Evolutionary conservation across 2,888 invertebrate genomes (phyloP), one percentile per base, ranked within the genome.

Genomic region (Hyppa rectilinea): DNA sequence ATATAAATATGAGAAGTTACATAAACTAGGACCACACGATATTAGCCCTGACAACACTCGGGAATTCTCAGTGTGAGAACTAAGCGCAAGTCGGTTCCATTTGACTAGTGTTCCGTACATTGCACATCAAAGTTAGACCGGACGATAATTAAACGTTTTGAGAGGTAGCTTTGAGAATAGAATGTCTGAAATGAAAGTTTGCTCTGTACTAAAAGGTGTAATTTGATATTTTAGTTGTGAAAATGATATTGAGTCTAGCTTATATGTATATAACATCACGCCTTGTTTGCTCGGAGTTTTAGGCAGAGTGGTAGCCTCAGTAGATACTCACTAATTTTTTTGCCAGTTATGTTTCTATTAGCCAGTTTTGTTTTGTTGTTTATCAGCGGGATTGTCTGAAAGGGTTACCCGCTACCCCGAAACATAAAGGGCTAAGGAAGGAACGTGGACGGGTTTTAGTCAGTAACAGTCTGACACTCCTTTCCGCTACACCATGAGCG

Each of bases 71-170:
- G 14, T 10, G 40, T 50, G 29, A 50, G 60, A 68, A 52, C 63
- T 75, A 53, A 64, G n/a, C 29, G 4, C 20, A 45, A 79, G 53
- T 40, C 29, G 17, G 64, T 49, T 52, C 45, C 52, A 61, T 34
- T 20, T 75, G 80, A 63, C 36, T 50, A 47, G 79, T 79, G 77
- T 79, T 78, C 79, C 77, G 53, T 59, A 78, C 58, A 49, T 9
- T 66, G 49, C 53, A 45, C 58, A 79, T 59, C 58, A 66, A 77
- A 79, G 62, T 79, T 77, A 1, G 43, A 1, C 26, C 9, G 43
- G 26, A n/a, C n/a, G 26, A 49, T 77, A 60, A 60, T 60, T 59
- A 76, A 73, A 68, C 76, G 53, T 69, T 74, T 59, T 53, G 77
- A 53, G 40, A 40, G 47, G 40, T 34, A 34, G 9, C 45, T 43